Evolutionary conservation across 2,797 vertebrate genomes (phyloP).

Genomic region (Anisognathus igniventris): DNA sequence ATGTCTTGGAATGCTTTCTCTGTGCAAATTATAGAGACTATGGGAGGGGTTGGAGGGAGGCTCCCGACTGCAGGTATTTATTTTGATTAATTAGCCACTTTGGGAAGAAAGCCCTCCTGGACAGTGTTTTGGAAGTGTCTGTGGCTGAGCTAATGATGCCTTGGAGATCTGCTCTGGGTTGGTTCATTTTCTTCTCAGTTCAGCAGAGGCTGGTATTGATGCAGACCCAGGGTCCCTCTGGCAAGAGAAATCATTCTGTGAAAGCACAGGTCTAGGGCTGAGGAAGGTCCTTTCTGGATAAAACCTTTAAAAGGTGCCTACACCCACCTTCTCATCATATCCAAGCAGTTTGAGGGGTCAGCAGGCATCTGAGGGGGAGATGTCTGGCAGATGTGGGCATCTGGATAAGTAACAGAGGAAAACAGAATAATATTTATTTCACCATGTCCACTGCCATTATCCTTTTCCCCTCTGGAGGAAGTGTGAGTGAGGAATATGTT

Average conservation of each 20-base stretch:
- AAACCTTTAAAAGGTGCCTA: not conserved
- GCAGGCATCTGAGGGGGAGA: not conserved
- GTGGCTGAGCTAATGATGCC: not conserved
- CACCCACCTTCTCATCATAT: not conserved
- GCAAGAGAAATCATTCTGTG: not conserved
- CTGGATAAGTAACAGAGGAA: not conserved
- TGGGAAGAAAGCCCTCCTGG: not conserved
- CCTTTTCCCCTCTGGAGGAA: not conserved
- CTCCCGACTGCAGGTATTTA: constrained; percentile 16
- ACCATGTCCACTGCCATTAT: not conserved
- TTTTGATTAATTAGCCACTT: constrained; percentile 51
- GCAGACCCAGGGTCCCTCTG: not conserved
- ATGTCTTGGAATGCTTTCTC: not conserved
- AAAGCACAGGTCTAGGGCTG: not conserved
- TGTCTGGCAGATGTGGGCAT: not conserved
- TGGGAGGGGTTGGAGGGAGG: not conserved
- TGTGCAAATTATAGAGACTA: not conserved
- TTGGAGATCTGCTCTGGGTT: not conserved
- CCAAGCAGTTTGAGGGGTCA: not conserved
- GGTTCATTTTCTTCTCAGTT: not conserved
- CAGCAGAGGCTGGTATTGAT: not conserved
- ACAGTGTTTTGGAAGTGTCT: not conserved
- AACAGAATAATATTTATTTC: not conserved
- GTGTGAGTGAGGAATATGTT: not conserved
- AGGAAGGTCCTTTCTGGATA: not conserved